phyloP scores from a whole-genome alignment of 2,797 vertebrate species.

The Mycteria americana region DNA sequence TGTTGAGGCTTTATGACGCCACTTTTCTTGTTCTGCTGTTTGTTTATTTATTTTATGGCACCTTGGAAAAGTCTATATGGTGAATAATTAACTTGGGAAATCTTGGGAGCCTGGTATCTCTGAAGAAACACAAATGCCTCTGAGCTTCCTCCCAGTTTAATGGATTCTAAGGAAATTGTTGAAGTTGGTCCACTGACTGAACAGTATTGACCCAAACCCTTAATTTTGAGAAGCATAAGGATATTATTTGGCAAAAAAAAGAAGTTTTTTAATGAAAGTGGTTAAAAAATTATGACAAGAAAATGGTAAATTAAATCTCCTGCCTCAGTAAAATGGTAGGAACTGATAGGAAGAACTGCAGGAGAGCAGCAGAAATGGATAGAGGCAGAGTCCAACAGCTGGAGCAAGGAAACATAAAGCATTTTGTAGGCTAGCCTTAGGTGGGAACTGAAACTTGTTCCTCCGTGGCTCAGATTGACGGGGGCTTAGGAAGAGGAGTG shows the following conservation, averaged over 20 bases:
- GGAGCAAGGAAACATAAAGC: background rate
- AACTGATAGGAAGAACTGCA: background rate
- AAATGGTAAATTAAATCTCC: background rate
- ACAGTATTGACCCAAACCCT: background rate
- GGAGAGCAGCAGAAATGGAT: background rate
- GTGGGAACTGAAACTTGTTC: background rate
- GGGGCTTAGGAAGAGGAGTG: background rate
- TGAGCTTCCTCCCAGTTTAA: background rate
- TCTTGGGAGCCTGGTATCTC: background rate
- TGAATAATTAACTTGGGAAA: constrained; percentile 6
- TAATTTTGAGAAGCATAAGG: background rate
- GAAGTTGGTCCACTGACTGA: background rate
- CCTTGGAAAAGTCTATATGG: background rate
- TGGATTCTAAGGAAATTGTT: background rate
- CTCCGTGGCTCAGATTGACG: background rate
- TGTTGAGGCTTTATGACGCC: constrained; percentile 17
- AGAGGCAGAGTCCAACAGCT: background rate
- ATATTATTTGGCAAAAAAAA: background rate
- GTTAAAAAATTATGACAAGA: background rate
- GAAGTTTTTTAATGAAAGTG: background rate
- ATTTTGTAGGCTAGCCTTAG: background rate
- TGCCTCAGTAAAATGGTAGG: background rate
- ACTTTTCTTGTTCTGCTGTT: constrained; percentile 1
- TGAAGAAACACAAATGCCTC: constrained; percentile 5
- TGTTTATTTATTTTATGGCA: constrained; percentile 19